Evolutionary conservation across 2,888 invertebrate genomes (phyloP), one percentile per base, ranked within the genome.

Genomic region (Sphinx pinastri): DNA sequence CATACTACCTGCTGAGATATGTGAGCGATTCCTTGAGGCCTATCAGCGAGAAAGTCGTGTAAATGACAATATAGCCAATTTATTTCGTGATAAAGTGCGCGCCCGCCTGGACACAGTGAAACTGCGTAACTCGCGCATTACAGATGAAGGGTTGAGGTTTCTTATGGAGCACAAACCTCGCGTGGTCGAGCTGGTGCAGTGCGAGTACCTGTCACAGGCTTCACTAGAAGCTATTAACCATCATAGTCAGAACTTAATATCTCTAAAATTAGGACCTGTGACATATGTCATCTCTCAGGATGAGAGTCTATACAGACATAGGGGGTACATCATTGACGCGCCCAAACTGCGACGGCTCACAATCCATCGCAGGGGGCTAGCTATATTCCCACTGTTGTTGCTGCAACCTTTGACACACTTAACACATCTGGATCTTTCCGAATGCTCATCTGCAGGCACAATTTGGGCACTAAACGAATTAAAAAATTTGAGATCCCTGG

Each of bases 141-240:
- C 96, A 12, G 96, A 97, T 84, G 92, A 94, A 72, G 96, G 97
- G 71, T 89, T 98, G 67, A 94, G 95, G 76, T 95, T 95, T 68
- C 89, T 98, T 16, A 91, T 97, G 86, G 95, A 95, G 68, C 98
- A 98, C 88, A 95, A 96, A 75, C 94, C 98, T 55, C 90, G 94
- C 14, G 96, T 97, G 74, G 89, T 99, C 67, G 97, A 97, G 77
- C 93, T 98, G 74, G 95, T 96, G 71, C 96, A 97, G 79, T 98
- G 98, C 85, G 94, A 95, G 74, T 94, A 95, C 74, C 89, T 98
- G 60, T 95, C 96, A 0, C 92, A 95, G 58, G 86, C 91, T 31
- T 95, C 96, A 31, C 94, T 98, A 73, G 95, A 95, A 72, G 90
- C 95, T 70, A 95, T 98, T 68, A 97, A 97, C 76, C 93, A 92